Conservation (phyloP, 2,888 invertebrate species). For the Pseudoips prasinana region DNA sequence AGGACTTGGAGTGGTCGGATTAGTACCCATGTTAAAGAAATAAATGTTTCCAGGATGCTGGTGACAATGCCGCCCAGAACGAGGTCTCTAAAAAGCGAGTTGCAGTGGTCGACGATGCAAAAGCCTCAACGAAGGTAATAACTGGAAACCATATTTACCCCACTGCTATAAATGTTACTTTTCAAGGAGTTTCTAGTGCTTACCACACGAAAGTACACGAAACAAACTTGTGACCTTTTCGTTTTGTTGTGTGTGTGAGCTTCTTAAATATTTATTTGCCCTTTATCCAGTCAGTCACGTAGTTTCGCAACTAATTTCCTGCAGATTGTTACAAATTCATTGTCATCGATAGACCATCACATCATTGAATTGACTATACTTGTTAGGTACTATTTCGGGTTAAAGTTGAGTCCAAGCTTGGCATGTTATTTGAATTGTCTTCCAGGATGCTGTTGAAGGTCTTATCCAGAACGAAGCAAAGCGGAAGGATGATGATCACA, state of each 20-base stretch:
- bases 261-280: conserved; percentile 54
- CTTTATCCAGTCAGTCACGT: conserved; percentile 27
- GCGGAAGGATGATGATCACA: conserved; percentile 58
- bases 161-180: conserved; percentile 8
- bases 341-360: background rate
- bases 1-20: too few species aligned
- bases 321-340: conserved; percentile 8
- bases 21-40: too few species aligned
- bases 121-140: conserved; percentile 65
- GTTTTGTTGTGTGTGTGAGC: conserved; percentile 42
- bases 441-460: conserved; percentile 69
- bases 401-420: conserved; percentile 44
- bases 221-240: conserved; percentile 6
- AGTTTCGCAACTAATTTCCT: conserved; percentile 20
- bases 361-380: background rate
- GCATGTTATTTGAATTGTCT: conserved; percentile 66
- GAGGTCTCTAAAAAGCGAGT: conserved; percentile 69
- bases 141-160: too few species aligned
- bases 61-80: conserved; percentile 62
- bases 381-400: background rate
- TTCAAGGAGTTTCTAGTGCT: conserved; percentile 10
- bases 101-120: conserved; percentile 60
- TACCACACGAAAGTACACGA: too few species aligned
- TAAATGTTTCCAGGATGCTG: conserved; percentile 50
- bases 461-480: conserved; percentile 60